Conservation (phyloP, 2,113 vertebrate genomes). For the Echinops telfairi region DNA sequence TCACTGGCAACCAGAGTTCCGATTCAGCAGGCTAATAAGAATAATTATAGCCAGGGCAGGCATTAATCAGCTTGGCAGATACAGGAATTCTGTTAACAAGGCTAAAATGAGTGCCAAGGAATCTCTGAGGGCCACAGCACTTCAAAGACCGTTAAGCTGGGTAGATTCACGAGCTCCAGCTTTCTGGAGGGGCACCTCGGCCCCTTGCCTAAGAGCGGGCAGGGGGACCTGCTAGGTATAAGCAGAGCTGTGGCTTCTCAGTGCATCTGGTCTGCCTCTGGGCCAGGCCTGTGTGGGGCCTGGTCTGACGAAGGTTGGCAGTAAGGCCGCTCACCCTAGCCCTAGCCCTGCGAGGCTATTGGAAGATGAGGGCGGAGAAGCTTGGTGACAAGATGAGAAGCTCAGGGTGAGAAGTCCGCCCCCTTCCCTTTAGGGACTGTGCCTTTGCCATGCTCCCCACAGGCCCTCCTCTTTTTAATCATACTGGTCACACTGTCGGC, state of each 20-base stretch:
- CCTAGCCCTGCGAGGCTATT: too few relatives aligned
- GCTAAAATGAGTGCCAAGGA: slow-evolving; percentile 79
- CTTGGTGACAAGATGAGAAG: too few relatives aligned
- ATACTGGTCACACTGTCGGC: neutral
- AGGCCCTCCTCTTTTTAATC: slow-evolving; percentile 23
- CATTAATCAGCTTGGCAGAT: slow-evolving; percentile 83
- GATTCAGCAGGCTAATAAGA: slow-evolving; percentile 80
- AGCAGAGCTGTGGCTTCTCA: neutral
- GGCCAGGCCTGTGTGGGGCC: too few relatives aligned
- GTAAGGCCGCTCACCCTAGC: too few relatives aligned
- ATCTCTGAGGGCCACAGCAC: slow-evolving; percentile 76
- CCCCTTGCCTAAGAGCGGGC: neutral
- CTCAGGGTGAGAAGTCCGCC: too few relatives aligned
- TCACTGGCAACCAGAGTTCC: slow-evolving; percentile 61
- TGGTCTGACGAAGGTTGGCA: too few relatives aligned
- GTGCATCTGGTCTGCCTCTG: neutral
- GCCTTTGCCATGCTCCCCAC: neutral
- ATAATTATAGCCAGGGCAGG: slow-evolving; percentile 81
- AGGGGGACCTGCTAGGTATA: neutral
- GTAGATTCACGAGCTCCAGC: neutral
- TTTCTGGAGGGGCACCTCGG: neutral
- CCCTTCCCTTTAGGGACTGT: neutral
- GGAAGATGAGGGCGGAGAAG: too few relatives aligned
- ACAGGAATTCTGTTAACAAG: slow-evolving; percentile 83
- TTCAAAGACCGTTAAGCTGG: slow-evolving; percentile 69